These are phyloP conservation scores for Apamea crenata DNA, from an alignment of 2,888 invertebrate species.

Conservation along the genomic window DNA sequence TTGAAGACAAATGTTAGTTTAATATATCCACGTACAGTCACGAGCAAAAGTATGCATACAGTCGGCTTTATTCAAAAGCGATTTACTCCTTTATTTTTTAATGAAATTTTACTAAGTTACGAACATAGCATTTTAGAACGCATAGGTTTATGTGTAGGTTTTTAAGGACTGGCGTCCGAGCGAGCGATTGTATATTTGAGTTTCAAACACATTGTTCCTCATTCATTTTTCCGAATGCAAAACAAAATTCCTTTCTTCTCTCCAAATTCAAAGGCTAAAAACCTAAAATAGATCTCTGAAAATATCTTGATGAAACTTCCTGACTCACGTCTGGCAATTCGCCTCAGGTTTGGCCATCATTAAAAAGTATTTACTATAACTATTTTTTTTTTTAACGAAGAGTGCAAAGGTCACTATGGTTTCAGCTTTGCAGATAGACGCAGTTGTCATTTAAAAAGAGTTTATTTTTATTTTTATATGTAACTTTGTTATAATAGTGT, in stretches of 20 bases:
- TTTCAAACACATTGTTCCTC: neutral
- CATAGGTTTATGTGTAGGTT: too few species aligned
- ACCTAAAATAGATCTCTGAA: slow-evolving; percentile 7
- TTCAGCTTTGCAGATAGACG: neutral
- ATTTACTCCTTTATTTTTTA: too few species aligned
- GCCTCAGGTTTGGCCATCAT: slow-evolving; percentile 42
- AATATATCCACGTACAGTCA: too few species aligned
- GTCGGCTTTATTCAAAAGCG: too few species aligned
- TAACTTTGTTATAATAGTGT: neutral
- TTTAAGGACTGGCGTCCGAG: too few species aligned
- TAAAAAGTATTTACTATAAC: slow-evolving; percentile 18
- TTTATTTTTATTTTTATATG: slow-evolving; percentile 20
- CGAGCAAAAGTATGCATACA: too few species aligned
- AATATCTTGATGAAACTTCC: slow-evolving; percentile 25
- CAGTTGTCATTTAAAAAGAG: slow-evolving; percentile 38
- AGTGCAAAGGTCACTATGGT: slow-evolving; percentile 48
- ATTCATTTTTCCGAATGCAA: slow-evolving; percentile 1
- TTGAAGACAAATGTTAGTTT: neutral
- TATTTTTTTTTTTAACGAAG: slow-evolving; percentile 12
- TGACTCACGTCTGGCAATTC: neutral
- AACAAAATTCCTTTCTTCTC: neutral
- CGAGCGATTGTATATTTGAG: neutral
- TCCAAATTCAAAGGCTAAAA: neutral
- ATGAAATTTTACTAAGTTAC: too few species aligned
- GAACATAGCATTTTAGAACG: too few species aligned